Evolutionary conservation across 2,888 invertebrate genomes (phyloP).

Genomic region (Dryadula phaetusa): DNA sequence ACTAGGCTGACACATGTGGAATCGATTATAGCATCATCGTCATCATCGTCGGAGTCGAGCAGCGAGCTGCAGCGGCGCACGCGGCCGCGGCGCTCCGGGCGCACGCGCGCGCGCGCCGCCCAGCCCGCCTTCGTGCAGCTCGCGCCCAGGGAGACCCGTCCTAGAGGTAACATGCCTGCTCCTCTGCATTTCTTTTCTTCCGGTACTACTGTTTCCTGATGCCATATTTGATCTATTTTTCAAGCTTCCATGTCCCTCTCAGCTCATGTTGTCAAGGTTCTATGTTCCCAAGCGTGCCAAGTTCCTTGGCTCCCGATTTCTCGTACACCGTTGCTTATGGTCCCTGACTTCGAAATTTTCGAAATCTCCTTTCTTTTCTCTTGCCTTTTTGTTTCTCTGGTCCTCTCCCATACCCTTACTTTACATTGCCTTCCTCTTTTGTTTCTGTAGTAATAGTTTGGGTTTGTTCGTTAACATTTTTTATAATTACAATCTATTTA

Average conservation of each 20-base stretch:
- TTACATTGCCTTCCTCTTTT: no score
- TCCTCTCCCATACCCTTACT: no score
- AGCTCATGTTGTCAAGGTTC: no score
- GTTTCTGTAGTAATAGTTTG: no score
- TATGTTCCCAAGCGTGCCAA: no score
- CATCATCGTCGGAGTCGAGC: conserved; percentile 75
- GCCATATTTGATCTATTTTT: not conserved
- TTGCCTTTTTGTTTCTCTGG: no score
- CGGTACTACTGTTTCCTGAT: not conserved
- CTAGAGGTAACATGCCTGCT: conserved; percentile 55
- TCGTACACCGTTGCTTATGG: not conserved
- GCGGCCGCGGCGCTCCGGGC: conserved; percentile 76
- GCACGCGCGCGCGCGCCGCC: conserved; percentile 67
- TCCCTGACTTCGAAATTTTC: no score
- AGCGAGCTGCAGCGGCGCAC: conserved; percentile 72
- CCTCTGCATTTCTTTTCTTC: not conserved
- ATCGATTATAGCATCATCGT: conserved; percentile 54
- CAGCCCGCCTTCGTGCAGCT: conserved; percentile 75
- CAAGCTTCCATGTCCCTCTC: no score
- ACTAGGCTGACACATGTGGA: not conserved
- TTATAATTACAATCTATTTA: no score
- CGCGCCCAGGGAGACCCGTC: conserved; percentile 67
- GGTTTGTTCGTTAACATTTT: no score
- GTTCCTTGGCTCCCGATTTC: not conserved
- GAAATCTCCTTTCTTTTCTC: no score